Evolutionary conservation across 2,113 vertebrate genomes (phyloP).

Genomic region (Crypturellus undulatus): DNA sequence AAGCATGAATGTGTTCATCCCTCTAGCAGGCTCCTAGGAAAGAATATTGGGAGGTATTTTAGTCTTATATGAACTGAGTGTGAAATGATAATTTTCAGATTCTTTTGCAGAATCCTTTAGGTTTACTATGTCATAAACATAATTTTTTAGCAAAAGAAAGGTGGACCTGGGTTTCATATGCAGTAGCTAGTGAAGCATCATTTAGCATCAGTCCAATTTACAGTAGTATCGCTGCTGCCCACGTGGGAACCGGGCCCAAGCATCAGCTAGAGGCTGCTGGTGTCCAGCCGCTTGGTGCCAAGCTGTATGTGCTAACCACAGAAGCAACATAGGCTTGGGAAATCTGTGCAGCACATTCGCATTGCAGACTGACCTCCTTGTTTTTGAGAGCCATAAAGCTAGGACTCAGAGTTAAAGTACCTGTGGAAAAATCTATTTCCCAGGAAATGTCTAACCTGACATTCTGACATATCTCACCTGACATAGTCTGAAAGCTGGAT

Average conservation of each 20-base stretch:
- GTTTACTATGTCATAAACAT: not conserved
- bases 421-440: not conserved
- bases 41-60: not conserved
- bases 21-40: not conserved
- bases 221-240: not conserved
- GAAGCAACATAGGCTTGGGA: no score
- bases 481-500: not conserved
- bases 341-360: not conserved
- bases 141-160: not conserved
- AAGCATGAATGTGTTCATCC: not conserved
- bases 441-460: not conserved
- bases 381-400: not conserved
- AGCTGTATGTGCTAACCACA: not conserved
- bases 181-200: not conserved
- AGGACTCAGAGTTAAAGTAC: not conserved
- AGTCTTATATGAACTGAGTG: not conserved
- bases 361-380: rapidly evolving
- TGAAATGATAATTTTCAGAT: not conserved
- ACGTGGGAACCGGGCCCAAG: not conserved
- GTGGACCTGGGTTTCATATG: not conserved
- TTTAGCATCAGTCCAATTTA: not conserved
- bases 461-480: no score
- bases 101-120: not conserved
- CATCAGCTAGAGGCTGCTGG: not conserved
- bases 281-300: not conserved